Base-by-base conservation (phyloP, 2,113 vertebrate species). In the Nannobrachium achirus region DNA sequence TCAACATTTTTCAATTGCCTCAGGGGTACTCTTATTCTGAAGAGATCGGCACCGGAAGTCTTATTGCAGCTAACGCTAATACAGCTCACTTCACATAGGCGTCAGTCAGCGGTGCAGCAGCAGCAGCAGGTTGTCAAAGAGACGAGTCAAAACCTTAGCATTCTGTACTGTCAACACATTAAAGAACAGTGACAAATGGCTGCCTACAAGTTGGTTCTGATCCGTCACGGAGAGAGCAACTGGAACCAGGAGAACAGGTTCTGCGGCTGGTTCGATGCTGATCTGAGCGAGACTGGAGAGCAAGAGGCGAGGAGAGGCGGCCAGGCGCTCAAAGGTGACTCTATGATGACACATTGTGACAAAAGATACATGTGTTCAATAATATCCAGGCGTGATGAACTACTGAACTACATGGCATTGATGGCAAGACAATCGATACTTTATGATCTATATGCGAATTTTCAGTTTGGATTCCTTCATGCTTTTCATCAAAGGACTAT, bases 211-310 rank as follows among this genome's bases (percentile, higher is more conserved):
- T 73, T 98, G 9, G 96, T 97, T 57, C 82, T 98, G 48, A 93
- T 98, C 62, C 95, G 96, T 44, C 97, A 98, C 63, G 95, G 97
- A 15, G 95, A 98, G 91, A 98, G 96, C 87, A 88, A 89, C 75
- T 98, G 96, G 96, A 98, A 98, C 92, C 93, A 96, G 67, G 95
- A 98, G 87, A 98, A 98, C 82, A 95, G 96, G 5, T 98, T 98
- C 89, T 96, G 96, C 82, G 96, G 96, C 0, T 98, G 97, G 97
- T 98, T 95, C 66, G 95, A 98, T 38, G 96, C 96, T 0, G 96
- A 97, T 63, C 76, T 98, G 66, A 98, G 96, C 76, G 93, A 93
- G 1, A 94, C 95, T 0, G 97, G 96, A 0, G 92, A 88, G 2
- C 89, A 92, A 16, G 97, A 98, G 75, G 97, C 96, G 9, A 92